phyloP scores from a whole-genome alignment of 2,888 invertebrate species.

The Cerastis rubricosa region DNA sequence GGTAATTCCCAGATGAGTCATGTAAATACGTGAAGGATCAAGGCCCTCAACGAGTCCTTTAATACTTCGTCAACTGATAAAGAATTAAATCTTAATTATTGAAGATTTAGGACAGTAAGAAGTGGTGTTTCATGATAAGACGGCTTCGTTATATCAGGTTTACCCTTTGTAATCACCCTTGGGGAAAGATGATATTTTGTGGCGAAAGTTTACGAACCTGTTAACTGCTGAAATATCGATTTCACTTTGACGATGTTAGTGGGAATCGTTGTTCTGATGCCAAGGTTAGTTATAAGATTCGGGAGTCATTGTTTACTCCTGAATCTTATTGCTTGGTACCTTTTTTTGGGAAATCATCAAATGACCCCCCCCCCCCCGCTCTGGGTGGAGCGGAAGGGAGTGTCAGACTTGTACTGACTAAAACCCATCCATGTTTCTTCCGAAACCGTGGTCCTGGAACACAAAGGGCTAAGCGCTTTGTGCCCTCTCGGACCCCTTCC shows the following conservation, averaged over 20 bases:
- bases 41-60: not conserved
- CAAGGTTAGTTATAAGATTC: conserved; percentile 37
- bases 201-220: conserved; percentile 29
- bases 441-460: too few species aligned
- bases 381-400: too few species aligned
- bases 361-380: too few species aligned
- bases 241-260: conserved; percentile 14
- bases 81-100: not conserved
- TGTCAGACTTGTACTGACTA: too few species aligned
- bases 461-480: too few species aligned
- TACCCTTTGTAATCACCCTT: conserved; percentile 3
- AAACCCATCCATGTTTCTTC: too few species aligned
- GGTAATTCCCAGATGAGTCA: not conserved
- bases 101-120: not conserved
- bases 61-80: not conserved
- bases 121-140: conserved; percentile 3
- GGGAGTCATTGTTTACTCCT: not conserved
- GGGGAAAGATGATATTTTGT: conserved; percentile 22
- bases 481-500: too few species aligned
- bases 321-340: not conserved
- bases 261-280: conserved; percentile 37
- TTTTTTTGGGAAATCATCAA: too few species aligned
- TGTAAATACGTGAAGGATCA: not conserved
- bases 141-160: conserved; percentile 2
- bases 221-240: conserved; percentile 40